Evolutionary conservation across 2,113 vertebrate genomes (phyloP).

Genomic region (Apus apus): DNA sequence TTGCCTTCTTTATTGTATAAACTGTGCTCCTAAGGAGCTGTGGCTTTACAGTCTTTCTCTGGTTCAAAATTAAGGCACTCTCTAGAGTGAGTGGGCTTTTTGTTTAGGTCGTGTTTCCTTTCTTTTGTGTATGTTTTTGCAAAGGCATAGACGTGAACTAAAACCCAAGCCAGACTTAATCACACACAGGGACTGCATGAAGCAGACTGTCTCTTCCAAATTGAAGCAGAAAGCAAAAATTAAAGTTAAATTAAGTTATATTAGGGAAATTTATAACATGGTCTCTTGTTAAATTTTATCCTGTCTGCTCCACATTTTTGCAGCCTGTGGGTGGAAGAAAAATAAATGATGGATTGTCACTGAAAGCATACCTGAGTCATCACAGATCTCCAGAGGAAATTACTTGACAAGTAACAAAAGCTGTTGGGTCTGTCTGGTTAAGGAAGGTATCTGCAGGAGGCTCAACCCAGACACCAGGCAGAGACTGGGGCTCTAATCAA

Average conservation of each 20-base stretch:
- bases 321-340: background rate
- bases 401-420: background rate
- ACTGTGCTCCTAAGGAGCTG: background rate
- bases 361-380: conserved; percentile 8
- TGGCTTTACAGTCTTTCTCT: background rate
- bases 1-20: background rate
- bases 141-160: background rate
- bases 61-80: background rate
- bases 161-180: background rate
- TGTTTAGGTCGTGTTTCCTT: background rate
- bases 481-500: background rate
- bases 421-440: background rate
- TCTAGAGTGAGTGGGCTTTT: background rate
- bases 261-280: background rate
- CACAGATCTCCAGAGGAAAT: background rate
- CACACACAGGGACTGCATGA: background rate
- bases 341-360: background rate
- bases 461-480: background rate
- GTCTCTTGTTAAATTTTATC: background rate
- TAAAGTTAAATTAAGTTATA: background rate
- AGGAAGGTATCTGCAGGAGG: background rate
- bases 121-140: background rate
- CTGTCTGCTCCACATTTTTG: background rate
- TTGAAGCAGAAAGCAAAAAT: background rate
- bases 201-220: background rate